Evolutionary conservation across 64 coral and sea anemone species (phyloP).

Genomic region (Cladopsammia gracilis): DNA sequence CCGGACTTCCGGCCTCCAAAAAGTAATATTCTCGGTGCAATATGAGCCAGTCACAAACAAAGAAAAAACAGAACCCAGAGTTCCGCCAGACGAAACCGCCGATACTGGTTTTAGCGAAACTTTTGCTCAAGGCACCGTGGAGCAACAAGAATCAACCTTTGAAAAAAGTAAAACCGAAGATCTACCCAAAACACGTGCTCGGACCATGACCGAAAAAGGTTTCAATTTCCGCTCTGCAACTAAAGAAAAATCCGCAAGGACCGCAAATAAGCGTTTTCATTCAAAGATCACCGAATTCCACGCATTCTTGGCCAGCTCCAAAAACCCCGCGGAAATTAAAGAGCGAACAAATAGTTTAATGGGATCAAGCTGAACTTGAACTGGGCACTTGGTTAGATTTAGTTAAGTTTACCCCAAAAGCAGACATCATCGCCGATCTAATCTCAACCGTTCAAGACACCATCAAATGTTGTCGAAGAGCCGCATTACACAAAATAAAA

Average conservation of each 20-base stretch:
- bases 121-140: no score
- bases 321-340: not conserved
- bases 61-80: not conserved
- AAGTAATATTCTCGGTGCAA: not conserved
- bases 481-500: not conserved
- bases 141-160: no score
- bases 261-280: not conserved
- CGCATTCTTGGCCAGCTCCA: not conserved
- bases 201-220: conserved; percentile 48
- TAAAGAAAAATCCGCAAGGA: conserved; percentile 1
- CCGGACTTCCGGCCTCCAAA: not conserved
- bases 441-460: conserved; percentile 5
- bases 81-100: not conserved
- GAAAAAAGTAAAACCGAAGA: no score
- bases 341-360: not conserved
- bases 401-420: not conserved
- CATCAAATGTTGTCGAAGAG: not conserved
- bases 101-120: conserved; percentile 63
- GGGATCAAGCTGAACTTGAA: not conserved
- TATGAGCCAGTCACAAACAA: not conserved
- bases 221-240: not conserved
- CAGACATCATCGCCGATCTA: not conserved
- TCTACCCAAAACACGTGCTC: no score
- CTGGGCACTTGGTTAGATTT: not conserved
- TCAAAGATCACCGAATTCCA: not conserved